A percentile compares a stretch with the other conserved stretches of the same genome.
Evolutionary conservation across 2,113 vertebrate species (phyloP).

Genomic region (Taurulus bubalis): DNA sequence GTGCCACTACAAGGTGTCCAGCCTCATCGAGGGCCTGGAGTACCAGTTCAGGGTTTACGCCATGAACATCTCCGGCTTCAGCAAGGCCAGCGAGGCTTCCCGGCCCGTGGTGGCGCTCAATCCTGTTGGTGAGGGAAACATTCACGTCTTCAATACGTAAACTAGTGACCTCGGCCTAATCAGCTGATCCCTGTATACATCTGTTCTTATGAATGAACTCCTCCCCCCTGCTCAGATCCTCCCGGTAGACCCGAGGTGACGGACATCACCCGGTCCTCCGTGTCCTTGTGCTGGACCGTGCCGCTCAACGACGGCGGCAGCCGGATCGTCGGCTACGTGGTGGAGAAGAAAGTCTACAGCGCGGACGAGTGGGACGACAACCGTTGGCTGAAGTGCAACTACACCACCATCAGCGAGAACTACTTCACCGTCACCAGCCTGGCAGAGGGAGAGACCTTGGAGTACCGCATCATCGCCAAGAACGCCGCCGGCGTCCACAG

Average conservation of each 20-base stretch:
- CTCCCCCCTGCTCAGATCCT: constrained; percentile 83
- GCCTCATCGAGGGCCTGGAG: constrained; percentile 94
- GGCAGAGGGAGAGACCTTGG: constrained; percentile 90
- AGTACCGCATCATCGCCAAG: constrained; percentile 94
- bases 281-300: constrained; percentile 92
- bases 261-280: constrained; percentile 92
- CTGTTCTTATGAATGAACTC: background rate
- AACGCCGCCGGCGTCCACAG: constrained; percentile 96
- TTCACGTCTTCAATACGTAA: background rate
- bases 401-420: constrained; percentile 95
- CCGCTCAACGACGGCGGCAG: constrained; percentile 95
- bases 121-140: constrained; percentile 91
- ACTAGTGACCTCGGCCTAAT: background rate
- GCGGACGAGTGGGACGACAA: constrained; percentile 89
- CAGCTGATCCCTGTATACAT: background rate
- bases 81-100: constrained; percentile 98
- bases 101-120: constrained; percentile 94
- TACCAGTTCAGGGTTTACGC: constrained; percentile 98
- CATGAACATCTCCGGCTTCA: constrained; percentile 95
- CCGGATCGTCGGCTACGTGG: constrained; percentile 93
- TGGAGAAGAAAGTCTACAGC: constrained; percentile 91
- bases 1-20: constrained; percentile 92
- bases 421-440: constrained; percentile 92
- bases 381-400: constrained; percentile 98
- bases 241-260: constrained; percentile 95